A percentile compares a stretch with the other conserved stretches of the same genome.
Evolutionary conservation across 1,140 invertebrate species (phyloP).

Genomic region (Ooceraea biroi): DNA sequence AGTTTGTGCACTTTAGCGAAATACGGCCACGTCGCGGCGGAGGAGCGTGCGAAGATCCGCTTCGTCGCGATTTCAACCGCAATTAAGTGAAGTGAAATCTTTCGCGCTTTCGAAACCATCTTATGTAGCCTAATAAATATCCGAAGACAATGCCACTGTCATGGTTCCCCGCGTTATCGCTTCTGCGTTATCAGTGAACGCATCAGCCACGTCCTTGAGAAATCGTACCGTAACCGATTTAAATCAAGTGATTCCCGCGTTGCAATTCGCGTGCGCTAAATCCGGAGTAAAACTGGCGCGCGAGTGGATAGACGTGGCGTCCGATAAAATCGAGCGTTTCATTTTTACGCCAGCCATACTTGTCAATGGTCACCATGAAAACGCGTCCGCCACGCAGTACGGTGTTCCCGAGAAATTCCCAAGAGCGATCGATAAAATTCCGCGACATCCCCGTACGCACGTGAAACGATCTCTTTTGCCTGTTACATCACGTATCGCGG

Average conservation of each 20-base stretch:
- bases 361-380: slow-evolving; percentile 25
- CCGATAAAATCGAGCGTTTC: slow-evolving; percentile 20
- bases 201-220: slow-evolving; percentile 45
- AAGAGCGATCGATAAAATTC: slow-evolving; percentile 10
- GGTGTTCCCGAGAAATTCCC: neutral
- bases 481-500: slow-evolving; percentile 12
- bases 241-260: neutral
- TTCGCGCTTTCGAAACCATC: slow-evolving; percentile 65
- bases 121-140: slow-evolving; percentile 61
- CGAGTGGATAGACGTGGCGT: neutral
- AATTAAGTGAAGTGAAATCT: slow-evolving; percentile 76
- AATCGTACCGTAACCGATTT: slow-evolving; percentile 6
- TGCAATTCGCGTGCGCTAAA: neutral
- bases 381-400: slow-evolving; percentile 23
- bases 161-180: slow-evolving; percentile 47
- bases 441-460: neutral
- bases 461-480: slow-evolving; percentile 15
- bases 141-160: slow-evolving; percentile 70
- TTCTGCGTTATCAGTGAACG: slow-evolving; percentile 3
- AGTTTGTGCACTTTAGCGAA: slow-evolving; percentile 65
- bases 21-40: slow-evolving; percentile 2
- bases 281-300: neutral
- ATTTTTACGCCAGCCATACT: slow-evolving; percentile 14
- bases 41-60: slow-evolving; percentile 69
- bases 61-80: slow-evolving; percentile 63